Evolutionary conservation across 2,113 vertebrate genomes (phyloP).

Genomic region (Lepus americanus): DNA sequence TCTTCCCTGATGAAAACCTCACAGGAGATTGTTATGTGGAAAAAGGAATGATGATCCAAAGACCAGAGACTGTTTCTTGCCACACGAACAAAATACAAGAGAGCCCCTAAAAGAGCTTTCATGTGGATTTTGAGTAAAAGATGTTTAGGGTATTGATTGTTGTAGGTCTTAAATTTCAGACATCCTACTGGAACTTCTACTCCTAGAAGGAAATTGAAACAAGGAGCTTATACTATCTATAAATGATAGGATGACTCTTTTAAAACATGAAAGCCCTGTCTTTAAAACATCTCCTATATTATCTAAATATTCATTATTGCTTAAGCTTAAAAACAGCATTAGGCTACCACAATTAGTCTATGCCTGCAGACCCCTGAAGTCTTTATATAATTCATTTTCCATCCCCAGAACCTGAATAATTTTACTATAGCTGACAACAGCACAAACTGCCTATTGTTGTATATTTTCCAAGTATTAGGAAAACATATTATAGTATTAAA

Average conservation of each 20-base stretch:
- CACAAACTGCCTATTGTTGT: neutral
- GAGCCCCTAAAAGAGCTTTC: neutral
- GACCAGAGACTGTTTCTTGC: neutral
- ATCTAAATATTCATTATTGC: neutral
- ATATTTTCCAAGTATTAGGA: slow-evolving; percentile 46
- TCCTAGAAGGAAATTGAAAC: neutral
- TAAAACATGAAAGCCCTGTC: neutral
- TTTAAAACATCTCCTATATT: neutral
- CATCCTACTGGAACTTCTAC: neutral
- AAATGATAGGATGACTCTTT: neutral
- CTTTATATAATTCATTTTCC: slow-evolving; percentile 13
- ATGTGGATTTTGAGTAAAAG: neutral
- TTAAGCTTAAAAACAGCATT: slow-evolving; percentile 44
- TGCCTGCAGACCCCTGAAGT: neutral
- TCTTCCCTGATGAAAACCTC: slow-evolving; percentile 66
- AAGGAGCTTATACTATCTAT: neutral
- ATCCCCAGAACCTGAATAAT: neutral
- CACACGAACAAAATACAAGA: neutral
- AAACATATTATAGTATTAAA: slow-evolving; percentile 39
- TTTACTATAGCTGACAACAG: slow-evolving; percentile 27
- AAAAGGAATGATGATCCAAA: slow-evolving; percentile 34
- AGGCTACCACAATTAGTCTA: neutral
- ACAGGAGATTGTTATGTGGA: slow-evolving; percentile 21
- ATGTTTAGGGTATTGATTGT: neutral
- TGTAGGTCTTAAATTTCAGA: slow-evolving; percentile 23